Percentiles rank a stretch among this genome's conserved stretches.
Evolutionary conservation across 2,113 vertebrate genomes (phyloP).

Genomic region (Aptenodytes patagonicus): DNA sequence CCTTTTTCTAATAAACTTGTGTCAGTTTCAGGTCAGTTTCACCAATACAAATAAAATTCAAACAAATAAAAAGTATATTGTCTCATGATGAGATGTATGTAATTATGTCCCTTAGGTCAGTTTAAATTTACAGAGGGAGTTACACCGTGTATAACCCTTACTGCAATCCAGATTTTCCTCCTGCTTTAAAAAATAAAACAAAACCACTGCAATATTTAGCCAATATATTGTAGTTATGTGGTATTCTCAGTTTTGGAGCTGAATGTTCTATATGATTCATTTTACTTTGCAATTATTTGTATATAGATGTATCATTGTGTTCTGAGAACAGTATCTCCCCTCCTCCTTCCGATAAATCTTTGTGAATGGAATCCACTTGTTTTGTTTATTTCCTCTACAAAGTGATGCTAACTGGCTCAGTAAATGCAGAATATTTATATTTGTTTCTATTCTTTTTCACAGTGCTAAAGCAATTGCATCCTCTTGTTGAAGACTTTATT

Average conservation of each 20-base stretch:
- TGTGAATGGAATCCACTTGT: slow-evolving; percentile 25
- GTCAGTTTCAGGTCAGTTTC: slow-evolving; percentile 87
- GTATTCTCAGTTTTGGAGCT: background rate
- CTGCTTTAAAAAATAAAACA: slow-evolving; percentile 17
- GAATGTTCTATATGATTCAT: background rate
- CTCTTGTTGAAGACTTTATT: background rate
- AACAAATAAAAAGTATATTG: slow-evolving; percentile 90
- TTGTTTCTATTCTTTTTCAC: background rate
- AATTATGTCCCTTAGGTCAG: slow-evolving; percentile 87
- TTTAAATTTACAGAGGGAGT: slow-evolving; percentile 84
- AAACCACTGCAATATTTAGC: slow-evolving; percentile 15
- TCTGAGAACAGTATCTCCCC: background rate
- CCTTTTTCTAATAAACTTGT: slow-evolving; percentile 86
- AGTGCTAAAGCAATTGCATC: background rate
- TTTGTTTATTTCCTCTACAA: slow-evolving; percentile 19
- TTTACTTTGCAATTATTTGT: slow-evolving; percentile 53
- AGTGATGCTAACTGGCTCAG: slow-evolving; percentile 25
- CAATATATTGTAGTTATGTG: background rate
- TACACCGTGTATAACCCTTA: slow-evolving; percentile 69
- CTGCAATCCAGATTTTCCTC: slow-evolving; percentile 62
- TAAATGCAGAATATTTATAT: slow-evolving; percentile 37
- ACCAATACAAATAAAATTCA: slow-evolving; percentile 97
- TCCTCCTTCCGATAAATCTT: slow-evolving; percentile 36
- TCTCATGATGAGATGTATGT: slow-evolving; percentile 88
- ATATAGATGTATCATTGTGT: slow-evolving; percentile 45